Percentiles rank a stretch among this genome's conserved stretches.
These are phyloP conservation scores for Corythornis madagascariensis DNA, from an alignment of 2,113 vertebrate species.

Conservation along the genomic window DNA sequence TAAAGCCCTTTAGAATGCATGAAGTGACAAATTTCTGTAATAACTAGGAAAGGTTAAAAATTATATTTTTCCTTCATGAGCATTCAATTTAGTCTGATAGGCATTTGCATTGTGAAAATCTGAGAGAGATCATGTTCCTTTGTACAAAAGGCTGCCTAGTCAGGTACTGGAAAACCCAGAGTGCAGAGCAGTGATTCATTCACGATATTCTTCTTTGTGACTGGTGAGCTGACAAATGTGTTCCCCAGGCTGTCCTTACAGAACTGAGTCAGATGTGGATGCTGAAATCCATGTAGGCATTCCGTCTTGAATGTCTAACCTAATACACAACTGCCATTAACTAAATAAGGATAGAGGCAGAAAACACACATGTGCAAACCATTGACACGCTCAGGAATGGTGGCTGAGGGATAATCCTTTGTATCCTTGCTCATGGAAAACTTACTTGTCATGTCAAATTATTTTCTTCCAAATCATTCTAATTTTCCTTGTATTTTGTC, in stretches of 20 bases:
- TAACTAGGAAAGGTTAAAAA: conserved; percentile 20
- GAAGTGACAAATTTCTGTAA: conserved; percentile 41
- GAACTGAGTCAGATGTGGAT: not conserved
- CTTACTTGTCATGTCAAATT: not conserved
- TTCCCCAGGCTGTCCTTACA: not conserved
- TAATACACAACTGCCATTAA: not conserved
- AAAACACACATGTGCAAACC: not conserved
- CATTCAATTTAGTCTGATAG: not conserved
- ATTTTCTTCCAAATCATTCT: not conserved
- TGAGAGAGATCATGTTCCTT: conserved; percentile 15
- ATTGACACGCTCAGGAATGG: not conserved
- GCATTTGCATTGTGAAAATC: conserved; percentile 17
- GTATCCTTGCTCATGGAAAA: not conserved
- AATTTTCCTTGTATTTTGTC: not conserved
- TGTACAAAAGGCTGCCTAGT: not conserved
- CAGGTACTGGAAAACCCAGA: conserved; percentile 1
- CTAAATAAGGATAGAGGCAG: not conserved
- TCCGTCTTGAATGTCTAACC: not conserved
- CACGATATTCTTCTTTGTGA: not conserved
- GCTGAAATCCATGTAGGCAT: not conserved
- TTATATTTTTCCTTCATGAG: not conserved
- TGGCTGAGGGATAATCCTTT: not conserved
- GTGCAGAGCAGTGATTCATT: conserved; percentile 28
- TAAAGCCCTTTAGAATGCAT: conserved; percentile 21
- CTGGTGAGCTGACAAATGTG: conserved; percentile 20